Base-by-base conservation (phyloP, 2,113 vertebrate genomes). In the Misgurnus anguillicaudatus region DNA sequence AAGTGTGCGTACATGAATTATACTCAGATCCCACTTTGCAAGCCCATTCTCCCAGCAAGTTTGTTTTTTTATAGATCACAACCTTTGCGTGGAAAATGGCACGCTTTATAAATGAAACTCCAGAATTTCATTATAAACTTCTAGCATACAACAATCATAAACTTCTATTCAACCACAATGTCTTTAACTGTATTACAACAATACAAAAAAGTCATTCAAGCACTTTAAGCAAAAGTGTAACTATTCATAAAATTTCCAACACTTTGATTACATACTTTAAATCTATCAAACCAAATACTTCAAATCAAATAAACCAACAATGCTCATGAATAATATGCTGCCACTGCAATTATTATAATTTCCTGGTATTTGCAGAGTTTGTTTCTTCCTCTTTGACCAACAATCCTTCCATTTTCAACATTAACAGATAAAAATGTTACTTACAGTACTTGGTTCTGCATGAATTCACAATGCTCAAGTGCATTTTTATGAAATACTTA, bases 391-490 rank as follows among this genome's bases (percentile, higher is more conserved):
- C 36, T 62, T 39, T 64, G 57, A 65, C 61, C 17, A 65, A 55
- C 11, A 14, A 45, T 31, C 65, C 16, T 19, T 9, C 55, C 41
- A 1, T 42, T 80, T 53, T 63, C 9, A 19, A 64, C 9, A 7
- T 53, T 6, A 63, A 58, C n/a, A 57, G 19, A 62, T 13, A 14
- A 41, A n/a, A 60, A 45, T 36, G 24, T 10, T 62, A 84, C 83
- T 84, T 84, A 84, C 83, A 75, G 65, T 78, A n/a, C 71, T 68
- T 71, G 9, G 5, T 77, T 63, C 77, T 6, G 83, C 81, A 78
- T 81, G 62, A 83, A 81, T 87, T 86, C 74, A 74, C 84, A 81
- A 67, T 82, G 66, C 65, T 19, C 17, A 19, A 60, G 41, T 74
- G 65, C 79, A 81, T 79, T 75, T 62, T 66, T 71, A 31, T 70